Evolutionary conservation across 2,113 vertebrate species (phyloP).

Genomic region (Anhinga anhinga): DNA sequence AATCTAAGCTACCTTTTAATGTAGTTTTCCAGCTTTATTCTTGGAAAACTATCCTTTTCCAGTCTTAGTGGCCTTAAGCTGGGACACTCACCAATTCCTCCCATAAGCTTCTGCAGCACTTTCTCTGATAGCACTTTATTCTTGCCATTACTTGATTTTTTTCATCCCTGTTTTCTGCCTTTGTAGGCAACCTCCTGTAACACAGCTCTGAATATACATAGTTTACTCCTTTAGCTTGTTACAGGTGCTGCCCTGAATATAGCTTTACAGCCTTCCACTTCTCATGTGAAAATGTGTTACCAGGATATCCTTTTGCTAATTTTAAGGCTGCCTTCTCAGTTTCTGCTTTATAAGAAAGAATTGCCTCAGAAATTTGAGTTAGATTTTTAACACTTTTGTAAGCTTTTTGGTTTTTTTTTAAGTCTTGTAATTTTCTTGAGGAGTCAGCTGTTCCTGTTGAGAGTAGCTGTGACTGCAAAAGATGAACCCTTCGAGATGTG

Average conservation of each 20-base stretch:
- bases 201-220: neutral
- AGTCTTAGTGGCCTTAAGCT: neutral
- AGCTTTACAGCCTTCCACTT: neutral
- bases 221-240: neutral
- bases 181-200: neutral
- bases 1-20: neutral
- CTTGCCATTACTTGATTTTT: neutral
- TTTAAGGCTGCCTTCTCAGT: neutral
- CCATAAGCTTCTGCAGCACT: neutral
- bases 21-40: neutral
- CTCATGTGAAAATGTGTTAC: neutral
- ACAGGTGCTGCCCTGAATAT: neutral
- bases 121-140: neutral
- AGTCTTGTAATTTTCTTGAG: neutral
- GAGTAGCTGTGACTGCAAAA: neutral
- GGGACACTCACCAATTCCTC: neutral
- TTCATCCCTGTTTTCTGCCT: neutral
- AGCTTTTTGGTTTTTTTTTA: neutral
- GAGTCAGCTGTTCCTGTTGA: neutral
- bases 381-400: neutral
- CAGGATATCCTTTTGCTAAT: neutral
- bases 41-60: neutral
- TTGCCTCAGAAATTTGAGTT: neutral
- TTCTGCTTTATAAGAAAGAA: conserved; percentile 4
- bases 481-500: neutral